Evolutionary conservation across 2,888 invertebrate genomes (phyloP).

Genomic region (Criorhina ranunculi): DNA sequence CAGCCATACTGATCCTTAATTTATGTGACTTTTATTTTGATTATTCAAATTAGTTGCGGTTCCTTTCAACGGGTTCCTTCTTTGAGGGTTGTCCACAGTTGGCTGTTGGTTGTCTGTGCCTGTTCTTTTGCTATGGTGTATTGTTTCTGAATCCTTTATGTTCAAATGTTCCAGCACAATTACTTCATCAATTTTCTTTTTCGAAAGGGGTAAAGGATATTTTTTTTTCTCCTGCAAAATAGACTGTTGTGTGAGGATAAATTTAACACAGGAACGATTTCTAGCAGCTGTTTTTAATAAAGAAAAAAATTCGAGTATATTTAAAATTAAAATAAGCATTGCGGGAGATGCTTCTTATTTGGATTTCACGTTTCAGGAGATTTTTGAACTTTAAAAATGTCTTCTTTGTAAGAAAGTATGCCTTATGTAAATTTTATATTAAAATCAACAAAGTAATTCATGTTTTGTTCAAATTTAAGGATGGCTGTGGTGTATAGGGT

Average conservation of each 20-base stretch:
- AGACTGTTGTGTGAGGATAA: not conserved
- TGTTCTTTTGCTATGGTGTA: conserved; percentile 25
- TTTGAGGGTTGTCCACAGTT: conserved; percentile 25
- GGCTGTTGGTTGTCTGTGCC: conserved; percentile 18
- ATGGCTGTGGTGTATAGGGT: too few species aligned
- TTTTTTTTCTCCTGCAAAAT: not conserved
- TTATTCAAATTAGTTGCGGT: conserved; percentile 65
- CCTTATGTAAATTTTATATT: conserved; percentile 3
- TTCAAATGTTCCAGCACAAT: conserved; percentile 34
- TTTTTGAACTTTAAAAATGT: not conserved
- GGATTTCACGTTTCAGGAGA: not conserved
- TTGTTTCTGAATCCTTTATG: conserved; percentile 30
- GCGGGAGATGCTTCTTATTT: not conserved
- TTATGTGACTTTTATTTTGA: conserved; percentile 65
- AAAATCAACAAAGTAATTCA: not conserved
- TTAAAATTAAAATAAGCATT: not conserved
- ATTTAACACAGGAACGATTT: not conserved
- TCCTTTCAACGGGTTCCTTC: conserved; percentile 24
- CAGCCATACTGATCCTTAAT: conserved; percentile 52
- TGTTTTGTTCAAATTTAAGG: too few species aligned
- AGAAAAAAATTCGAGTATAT: conserved; percentile 9
- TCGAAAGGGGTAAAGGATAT: not conserved
- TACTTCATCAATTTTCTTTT: conserved; percentile 33
- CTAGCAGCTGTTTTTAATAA: conserved; percentile 37
- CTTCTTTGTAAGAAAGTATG: not conserved